Conservation (phyloP, 2,113 vertebrate genomes). For the Phalacrocorax brasilianus region DNA sequence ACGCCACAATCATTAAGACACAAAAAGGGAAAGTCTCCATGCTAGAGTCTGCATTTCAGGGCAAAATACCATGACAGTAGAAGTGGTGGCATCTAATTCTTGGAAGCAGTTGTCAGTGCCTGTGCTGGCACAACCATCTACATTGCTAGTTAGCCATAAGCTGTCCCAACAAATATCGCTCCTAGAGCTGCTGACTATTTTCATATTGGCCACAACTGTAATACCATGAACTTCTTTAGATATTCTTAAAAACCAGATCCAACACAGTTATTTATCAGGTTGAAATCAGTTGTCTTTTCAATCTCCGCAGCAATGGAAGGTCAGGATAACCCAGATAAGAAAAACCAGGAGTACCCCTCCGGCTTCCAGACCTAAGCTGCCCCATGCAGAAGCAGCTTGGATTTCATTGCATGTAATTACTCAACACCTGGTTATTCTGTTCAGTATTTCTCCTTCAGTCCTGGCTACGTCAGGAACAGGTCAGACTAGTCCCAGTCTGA, state of each 20-base stretch:
- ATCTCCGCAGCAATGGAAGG: background rate
- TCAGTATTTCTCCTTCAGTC: background rate
- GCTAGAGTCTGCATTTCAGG: background rate
- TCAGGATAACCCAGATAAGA: background rate
- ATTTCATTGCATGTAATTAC: rapidly evolving
- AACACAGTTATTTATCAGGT: background rate
- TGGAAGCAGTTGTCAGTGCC: background rate
- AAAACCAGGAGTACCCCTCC: background rate
- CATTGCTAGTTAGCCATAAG: too few species aligned
- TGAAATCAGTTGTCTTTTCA: background rate
- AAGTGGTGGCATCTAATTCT: background rate
- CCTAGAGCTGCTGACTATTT: background rate
- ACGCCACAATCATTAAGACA: background rate
- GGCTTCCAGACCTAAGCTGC: background rate
- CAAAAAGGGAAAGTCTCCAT: background rate
- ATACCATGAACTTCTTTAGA: background rate
- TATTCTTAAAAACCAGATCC: background rate
- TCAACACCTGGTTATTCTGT: background rate
- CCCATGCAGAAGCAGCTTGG: background rate
- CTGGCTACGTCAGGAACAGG: background rate
- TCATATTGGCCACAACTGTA: background rate
- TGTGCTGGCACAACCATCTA: background rate
- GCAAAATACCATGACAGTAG: background rate
- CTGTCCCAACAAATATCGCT: background rate
- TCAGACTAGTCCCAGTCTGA: background rate